Evolutionary conservation across 1,140 invertebrate species (phyloP).

Genomic region (Aricia agestis): DNA sequence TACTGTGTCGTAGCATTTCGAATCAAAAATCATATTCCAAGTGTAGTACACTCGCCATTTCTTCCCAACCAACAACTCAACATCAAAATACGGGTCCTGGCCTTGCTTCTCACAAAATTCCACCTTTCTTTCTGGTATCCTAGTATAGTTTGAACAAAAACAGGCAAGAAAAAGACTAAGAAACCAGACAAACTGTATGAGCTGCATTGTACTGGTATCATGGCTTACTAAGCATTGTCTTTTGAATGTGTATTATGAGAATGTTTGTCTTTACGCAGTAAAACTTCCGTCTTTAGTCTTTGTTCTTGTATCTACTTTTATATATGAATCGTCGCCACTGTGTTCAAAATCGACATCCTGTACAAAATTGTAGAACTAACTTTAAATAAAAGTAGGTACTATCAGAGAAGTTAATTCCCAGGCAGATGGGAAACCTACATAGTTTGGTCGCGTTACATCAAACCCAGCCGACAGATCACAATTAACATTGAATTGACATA

Average conservation of each 20-base stretch:
- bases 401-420: no score
- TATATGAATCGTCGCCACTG: no score
- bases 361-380: no score
- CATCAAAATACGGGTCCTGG: constrained; percentile 48
- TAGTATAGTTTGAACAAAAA: constrained; percentile 9
- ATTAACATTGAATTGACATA: no score
- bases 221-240: background rate
- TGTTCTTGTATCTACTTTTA: no score
- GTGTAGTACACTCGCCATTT: constrained; percentile 53
- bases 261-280: background rate
- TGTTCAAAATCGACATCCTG: no score
- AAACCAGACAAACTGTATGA: no score
- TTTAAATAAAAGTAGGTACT: no score
- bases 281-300: background rate
- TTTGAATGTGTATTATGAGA: background rate
- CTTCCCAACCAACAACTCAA: constrained; percentile 41
- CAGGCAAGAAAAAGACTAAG: background rate
- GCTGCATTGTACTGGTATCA: no score
- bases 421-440: no score
- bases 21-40: constrained; percentile 50
- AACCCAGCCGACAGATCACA: no score
- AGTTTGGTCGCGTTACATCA: no score
- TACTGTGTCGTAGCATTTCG: constrained; percentile 48
- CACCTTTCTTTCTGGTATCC: constrained; percentile 23
- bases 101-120: constrained; percentile 37